Base-by-base conservation (phyloP, 1,140 invertebrate species). In the Hylyphantes graminicola region DNA sequence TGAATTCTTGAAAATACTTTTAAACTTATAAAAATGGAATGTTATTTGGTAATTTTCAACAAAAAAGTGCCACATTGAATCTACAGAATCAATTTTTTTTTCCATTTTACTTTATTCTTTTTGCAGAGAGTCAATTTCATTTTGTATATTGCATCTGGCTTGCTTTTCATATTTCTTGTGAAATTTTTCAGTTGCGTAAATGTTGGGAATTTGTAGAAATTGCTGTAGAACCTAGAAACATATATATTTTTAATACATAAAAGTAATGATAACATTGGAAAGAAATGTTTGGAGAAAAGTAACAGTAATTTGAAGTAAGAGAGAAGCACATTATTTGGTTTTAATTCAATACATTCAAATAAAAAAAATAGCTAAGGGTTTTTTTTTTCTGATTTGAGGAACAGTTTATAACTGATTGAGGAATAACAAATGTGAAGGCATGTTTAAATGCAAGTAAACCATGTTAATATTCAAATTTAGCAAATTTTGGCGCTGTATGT, bases 181-280 rank as follows among this genome's bases (percentile, higher is more conserved):
- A 86, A 93, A 93, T 86, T 91, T 90, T 86, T 92, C 90, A 5
- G 93, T 93, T 51, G 93, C 92, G 89, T 92, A 93, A 87, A 93
- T 93, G 87, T 93, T 93, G 64, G 93, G 93, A 80, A 93, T 92
- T 88, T 92, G 92, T 80, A 93, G 87, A 86, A 93, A 93, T 84
- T 91, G 92, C 87, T 92, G 91, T 59, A 93, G 88, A 70, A 93
- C 91, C 92, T 93, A 87, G 72, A 89, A 86, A 48, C 78, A 53
- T 17, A 17, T 7, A 12, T 13, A 67, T 48, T 21, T 48, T 48
- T 50, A 12, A 10, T 48, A 67, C 6, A 59, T 13, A 59, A 59
- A 59, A n/a, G n/a, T 13, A 59, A 59, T 59, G n/a, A 13, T n/a
- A 13, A 59, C 19, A 53, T 51, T 15, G 9, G 15, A 53, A 70